Conservation (phyloP, 2,888 invertebrate genomes). For the Hirtodrosophila cameraria region DNA sequence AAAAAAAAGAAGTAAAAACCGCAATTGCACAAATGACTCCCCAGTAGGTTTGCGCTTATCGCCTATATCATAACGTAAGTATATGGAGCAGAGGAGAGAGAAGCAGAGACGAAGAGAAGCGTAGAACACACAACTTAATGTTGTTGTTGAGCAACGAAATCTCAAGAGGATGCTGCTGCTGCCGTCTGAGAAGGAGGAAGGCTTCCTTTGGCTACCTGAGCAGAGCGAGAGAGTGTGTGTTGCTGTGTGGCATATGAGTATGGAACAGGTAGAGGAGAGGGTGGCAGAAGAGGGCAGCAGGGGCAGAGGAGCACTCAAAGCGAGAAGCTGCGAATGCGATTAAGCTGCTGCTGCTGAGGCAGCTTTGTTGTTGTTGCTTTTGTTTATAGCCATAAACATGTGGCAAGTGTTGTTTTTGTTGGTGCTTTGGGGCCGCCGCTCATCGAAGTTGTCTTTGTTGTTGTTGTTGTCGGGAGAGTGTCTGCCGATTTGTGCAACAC, state of each 20-base stretch:
- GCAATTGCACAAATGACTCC: slow-evolving; percentile 61
- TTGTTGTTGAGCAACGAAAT: slow-evolving; percentile 32
- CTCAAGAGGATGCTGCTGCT: slow-evolving; percentile 54
- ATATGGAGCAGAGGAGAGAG: not conserved
- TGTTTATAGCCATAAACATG: slow-evolving; percentile 63
- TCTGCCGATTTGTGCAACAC: slow-evolving; percentile 79
- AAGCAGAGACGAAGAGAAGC: too few relatives aligned
- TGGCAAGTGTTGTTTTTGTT: slow-evolving; percentile 59
- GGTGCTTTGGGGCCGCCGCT: slow-evolving; percentile 33
- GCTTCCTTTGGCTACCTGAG: slow-evolving; percentile 38
- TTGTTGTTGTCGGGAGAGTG: slow-evolving; percentile 48
- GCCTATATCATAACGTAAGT: too few relatives aligned
- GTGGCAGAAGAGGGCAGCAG: not conserved
- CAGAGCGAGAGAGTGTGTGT: not conserved
- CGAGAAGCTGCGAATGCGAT: slow-evolving; percentile 60
- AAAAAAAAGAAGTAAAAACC: slow-evolving; percentile 11
- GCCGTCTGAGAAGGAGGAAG: too few relatives aligned
- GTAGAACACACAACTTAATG: slow-evolving; percentile 53
- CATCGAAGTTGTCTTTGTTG: slow-evolving; percentile 27
- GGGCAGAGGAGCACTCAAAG: slow-evolving; percentile 7
- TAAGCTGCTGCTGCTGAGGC: slow-evolving; percentile 51
- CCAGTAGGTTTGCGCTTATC: slow-evolving; percentile 66
- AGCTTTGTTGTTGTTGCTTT: slow-evolving; percentile 37
- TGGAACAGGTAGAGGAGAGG: not conserved
- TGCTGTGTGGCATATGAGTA: slow-evolving; percentile 11